A percentile compares a stretch with the other conserved stretches of the same genome.
Evolutionary conservation across 2,888 invertebrate species (phyloP).

Genomic region (Cloeon dipterum): DNA sequence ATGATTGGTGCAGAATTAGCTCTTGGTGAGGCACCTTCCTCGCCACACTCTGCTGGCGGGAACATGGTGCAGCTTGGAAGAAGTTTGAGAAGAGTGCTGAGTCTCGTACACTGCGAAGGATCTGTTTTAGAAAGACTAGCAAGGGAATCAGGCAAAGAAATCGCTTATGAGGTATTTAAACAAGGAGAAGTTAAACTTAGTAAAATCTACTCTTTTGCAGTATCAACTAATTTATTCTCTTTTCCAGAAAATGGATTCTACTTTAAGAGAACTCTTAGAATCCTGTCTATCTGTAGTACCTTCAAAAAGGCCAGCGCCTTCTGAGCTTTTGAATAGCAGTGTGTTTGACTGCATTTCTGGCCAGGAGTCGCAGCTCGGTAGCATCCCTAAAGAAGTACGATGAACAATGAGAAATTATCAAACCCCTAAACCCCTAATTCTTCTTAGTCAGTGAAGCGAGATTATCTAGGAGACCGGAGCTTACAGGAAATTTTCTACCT

Average conservation of each 20-base stretch:
- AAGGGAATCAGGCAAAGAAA: conserved; percentile 32
- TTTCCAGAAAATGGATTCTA: conserved; percentile 30
- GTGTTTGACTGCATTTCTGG: conserved; percentile 32
- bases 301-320: conserved; percentile 32
- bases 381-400: too few species aligned
- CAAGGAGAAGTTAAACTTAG: background rate
- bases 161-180: conserved; percentile 8
- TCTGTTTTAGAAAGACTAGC: conserved; percentile 46
- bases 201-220: conserved; percentile 4
- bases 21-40: conserved; percentile 46
- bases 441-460: background rate
- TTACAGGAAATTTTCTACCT: conserved; percentile 75
- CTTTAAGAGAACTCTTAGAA: conserved; percentile 37
- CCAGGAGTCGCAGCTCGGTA: conserved; percentile 2
- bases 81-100: conserved; percentile 48
- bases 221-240: too few species aligned
- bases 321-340: conserved; percentile 28
- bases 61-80: conserved; percentile 39
- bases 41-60: conserved; percentile 16
- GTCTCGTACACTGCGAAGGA: conserved; percentile 29
- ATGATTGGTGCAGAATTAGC: conserved; percentile 64
- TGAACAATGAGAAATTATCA: too few species aligned
- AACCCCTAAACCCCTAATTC: too few species aligned
- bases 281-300: conserved; percentile 46
- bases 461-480: conserved; percentile 20